phyloP scores from a whole-genome alignment of 2,888 invertebrate genomes.

The Torymus tubicola region DNA sequence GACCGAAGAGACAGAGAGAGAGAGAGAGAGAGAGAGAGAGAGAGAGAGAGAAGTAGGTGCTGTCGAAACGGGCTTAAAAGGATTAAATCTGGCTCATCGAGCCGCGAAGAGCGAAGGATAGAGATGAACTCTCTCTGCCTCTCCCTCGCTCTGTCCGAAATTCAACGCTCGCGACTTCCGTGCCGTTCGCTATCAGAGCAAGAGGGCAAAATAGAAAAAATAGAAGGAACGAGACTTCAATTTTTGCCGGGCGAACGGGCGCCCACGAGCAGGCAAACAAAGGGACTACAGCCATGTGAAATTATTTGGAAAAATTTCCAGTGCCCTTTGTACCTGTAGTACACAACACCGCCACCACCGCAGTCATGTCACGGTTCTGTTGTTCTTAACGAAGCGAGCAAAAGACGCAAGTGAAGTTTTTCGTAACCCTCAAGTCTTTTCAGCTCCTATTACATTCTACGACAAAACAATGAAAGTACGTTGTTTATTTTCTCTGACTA shows the following conservation, averaged over 20 bases:
- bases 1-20: background rate
- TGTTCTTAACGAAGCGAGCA: slow-evolving; percentile 63
- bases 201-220: slow-evolving; percentile 15
- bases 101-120: slow-evolving; percentile 61
- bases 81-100: slow-evolving; percentile 67
- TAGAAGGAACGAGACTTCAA: slow-evolving; percentile 31
- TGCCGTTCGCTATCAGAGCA: slow-evolving; percentile 32
- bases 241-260: slow-evolving; percentile 59
- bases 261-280: slow-evolving; percentile 62
- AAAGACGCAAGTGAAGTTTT: background rate
- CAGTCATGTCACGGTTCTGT: slow-evolving; percentile 31
- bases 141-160: slow-evolving; percentile 52
- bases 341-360: too few relatives aligned
- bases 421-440: background rate
- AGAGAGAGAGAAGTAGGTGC: slow-evolving; percentile 46
- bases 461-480: background rate
- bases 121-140: slow-evolving; percentile 10
- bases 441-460: background rate
- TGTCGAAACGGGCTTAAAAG: slow-evolving; percentile 62
- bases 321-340: slow-evolving; percentile 61
- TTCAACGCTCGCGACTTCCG: slow-evolving; percentile 61
- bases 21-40: slow-evolving; percentile 26
- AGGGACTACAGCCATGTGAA: slow-evolving; percentile 64
- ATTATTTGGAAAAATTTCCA: slow-evolving; percentile 70
- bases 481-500: too few relatives aligned